Evolutionary conservation across 2,888 invertebrate genomes (phyloP), one percentile per base, ranked within the genome.

Genomic region (Watsonalla cultraria): DNA sequence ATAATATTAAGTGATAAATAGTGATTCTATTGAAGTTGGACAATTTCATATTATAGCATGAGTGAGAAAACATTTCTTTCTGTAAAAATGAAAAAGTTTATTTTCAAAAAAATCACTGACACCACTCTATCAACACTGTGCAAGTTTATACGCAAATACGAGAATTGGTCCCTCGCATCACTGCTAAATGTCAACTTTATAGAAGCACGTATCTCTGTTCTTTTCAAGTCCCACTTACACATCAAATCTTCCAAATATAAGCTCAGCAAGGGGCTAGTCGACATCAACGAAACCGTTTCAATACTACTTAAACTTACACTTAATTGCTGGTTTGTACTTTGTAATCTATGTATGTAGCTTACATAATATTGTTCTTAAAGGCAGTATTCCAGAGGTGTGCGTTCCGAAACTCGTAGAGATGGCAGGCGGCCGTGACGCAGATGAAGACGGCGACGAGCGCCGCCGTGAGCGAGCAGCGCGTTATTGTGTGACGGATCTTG

Each of bases 401-500:
- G 76, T 96, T 94, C 11, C 93, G 86, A 70, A 96, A 96, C 72
- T 96, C 95, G 76, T 97, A 96, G 51, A 95, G 87, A 76, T 98
- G 97, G 62, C 96, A 97, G 51, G 94, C 93, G 78, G 96, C 94
- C 4, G 96, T 96, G 58, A 95, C 94, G 51, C 95, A 84, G 47
- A 96, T 95, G 75, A 97, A 95, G 8, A 95, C 91, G 24, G 96
- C 90, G 9, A 95, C 94, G 51, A 97, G 91, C 14, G 95, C 86
- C 0, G 96, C 94, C 70, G 97, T 97, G 35, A 96, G 88, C 6
- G 96, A 95, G 91, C 98, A 95, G 52, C 97, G 93, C 5, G 96
- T 94, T 60, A 98, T 97, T 47, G 96, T 97, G 67, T 95, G 94
- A 42, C 95, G 94, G 61, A 98, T 96, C 87, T 97, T 97, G 68